Evolutionary conservation across 1,140 invertebrate species (phyloP), one percentile per base, ranked within the genome.

Genomic region (Drosophila suzukii): DNA sequence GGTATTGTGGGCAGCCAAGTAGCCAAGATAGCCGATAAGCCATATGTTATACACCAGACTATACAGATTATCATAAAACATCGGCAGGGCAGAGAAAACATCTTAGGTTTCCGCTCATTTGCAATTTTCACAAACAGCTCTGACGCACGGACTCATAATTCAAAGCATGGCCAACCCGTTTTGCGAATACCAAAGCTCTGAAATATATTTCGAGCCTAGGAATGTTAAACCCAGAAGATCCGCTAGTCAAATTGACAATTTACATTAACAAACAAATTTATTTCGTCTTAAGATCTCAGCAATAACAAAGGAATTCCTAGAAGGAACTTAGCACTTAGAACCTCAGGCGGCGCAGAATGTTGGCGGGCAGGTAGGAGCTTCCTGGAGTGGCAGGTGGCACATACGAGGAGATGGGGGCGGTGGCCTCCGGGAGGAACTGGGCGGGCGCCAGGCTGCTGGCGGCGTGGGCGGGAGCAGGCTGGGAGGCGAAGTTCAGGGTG

Each of bases 401-500:
- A 17, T 78, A 78, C 15, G 75, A 73, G 20, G 75, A 73, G 39
- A 71, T 60, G 50, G 76, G 66, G 27, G 75, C 59, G 30, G 76
- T 78, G 39, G 76, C 75, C 46, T 75, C 72, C 8, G 46, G 58
- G 44, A 47, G 30, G 39, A 60, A 41, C 30, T 34, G 67, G 4
- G 20, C n/a, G 32, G 49, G 49, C 10, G 49, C 55, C 8, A 34
- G 54, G 4, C 12, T 17, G 12, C 41, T 46, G 32, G 34, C 15
- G 7, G 58, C 50, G 2, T 36, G 57, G 3, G 32, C 53, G 7
- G 51, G 51, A 61, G 60, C 50, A 6, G 68, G 27, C 47, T 75
- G 61, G 43, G 80, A 84, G 8, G 85, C 84, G 24, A 88, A 88
- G 73, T 89, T 89, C 56, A 89, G 59, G 30, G 84, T 44, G 30